These are phyloP conservation scores for Eulemur macaco DNA, from an alignment of 2,113 vertebrate genomes.

Conservation along the genomic window DNA sequence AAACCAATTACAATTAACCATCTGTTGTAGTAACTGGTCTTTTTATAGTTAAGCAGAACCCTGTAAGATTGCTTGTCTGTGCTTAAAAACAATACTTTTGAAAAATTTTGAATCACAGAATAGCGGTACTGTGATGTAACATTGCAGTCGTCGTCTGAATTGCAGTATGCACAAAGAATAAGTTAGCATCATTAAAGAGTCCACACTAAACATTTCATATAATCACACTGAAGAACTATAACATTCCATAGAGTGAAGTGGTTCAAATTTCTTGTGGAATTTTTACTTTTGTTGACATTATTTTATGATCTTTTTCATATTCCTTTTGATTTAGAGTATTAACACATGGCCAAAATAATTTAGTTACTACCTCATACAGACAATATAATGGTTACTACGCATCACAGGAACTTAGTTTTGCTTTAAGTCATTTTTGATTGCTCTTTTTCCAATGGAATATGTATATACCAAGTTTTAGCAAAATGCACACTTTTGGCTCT, in stretches of 20 bases:
- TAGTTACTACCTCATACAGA: slow-evolving; percentile 91
- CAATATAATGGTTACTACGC: slow-evolving; percentile 83
- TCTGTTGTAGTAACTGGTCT: slow-evolving; percentile 77
- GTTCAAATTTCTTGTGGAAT: slow-evolving; percentile 76
- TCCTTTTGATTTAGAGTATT: slow-evolving; percentile 84
- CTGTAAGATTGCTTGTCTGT: slow-evolving; percentile 81
- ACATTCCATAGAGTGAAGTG: slow-evolving; percentile 83
- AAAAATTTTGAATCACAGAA: slow-evolving; percentile 79
- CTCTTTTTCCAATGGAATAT: slow-evolving; percentile 82
- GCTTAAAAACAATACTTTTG: slow-evolving; percentile 81
- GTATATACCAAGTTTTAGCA: slow-evolving; percentile 84
- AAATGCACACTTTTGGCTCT: slow-evolving; percentile 83
- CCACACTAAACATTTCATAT: slow-evolving; percentile 75
- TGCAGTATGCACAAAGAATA: slow-evolving; percentile 74
- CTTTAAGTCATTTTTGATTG: slow-evolving; percentile 83
- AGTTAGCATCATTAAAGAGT: slow-evolving; percentile 69
- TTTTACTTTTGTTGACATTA: slow-evolving; percentile 84
- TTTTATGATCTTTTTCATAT: slow-evolving; percentile 79
- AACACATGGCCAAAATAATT: slow-evolving; percentile 88
- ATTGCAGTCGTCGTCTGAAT: slow-evolving; percentile 78
- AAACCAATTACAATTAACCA: slow-evolving; percentile 76
- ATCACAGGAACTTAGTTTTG: slow-evolving; percentile 84
- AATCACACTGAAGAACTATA: slow-evolving; percentile 76
- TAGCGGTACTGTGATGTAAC: slow-evolving; percentile 81
- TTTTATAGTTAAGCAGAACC: slow-evolving; percentile 84